A percentile compares a stretch with the other conserved stretches of the same genome.
phyloP scores from a whole-genome alignment of 2,113 vertebrate genomes.

The Neolamprologus kungweensis region DNA sequence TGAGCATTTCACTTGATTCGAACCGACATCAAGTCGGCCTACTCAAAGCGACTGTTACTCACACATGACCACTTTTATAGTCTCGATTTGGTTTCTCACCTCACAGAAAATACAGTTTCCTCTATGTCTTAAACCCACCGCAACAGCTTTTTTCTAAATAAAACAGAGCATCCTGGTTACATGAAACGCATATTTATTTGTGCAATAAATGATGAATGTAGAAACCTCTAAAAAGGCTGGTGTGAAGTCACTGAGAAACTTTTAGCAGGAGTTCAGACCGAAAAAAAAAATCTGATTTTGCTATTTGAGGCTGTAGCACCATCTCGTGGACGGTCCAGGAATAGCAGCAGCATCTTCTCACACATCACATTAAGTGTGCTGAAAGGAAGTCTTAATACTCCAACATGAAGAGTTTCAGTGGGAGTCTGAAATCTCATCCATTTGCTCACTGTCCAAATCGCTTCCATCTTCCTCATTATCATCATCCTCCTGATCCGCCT shows the following conservation, averaged over 20 bases:
- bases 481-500: neutral
- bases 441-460: constrained; percentile 2
- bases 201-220: constrained; percentile 60
- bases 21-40: neutral
- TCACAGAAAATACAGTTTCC: neutral
- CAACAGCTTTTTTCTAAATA: neutral
- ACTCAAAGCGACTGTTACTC: neutral
- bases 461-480: neutral
- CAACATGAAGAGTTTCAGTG: neutral
- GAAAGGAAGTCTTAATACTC: neutral
- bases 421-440: constrained; percentile 27
- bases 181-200: constrained; percentile 9
- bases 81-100: neutral
- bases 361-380: neutral
- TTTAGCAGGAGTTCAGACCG: neutral
- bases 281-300: rapidly evolving
- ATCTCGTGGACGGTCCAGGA: neutral
- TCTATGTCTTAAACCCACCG: neutral
- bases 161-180: neutral
- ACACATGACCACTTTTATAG: constrained; percentile 19
- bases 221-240: neutral
- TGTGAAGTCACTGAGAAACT: neutral
- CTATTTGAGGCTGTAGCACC: neutral
- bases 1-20: neutral
- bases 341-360: neutral